Base-by-base conservation (phyloP, 2,888 invertebrate genomes). In the Amiota communis region DNA sequence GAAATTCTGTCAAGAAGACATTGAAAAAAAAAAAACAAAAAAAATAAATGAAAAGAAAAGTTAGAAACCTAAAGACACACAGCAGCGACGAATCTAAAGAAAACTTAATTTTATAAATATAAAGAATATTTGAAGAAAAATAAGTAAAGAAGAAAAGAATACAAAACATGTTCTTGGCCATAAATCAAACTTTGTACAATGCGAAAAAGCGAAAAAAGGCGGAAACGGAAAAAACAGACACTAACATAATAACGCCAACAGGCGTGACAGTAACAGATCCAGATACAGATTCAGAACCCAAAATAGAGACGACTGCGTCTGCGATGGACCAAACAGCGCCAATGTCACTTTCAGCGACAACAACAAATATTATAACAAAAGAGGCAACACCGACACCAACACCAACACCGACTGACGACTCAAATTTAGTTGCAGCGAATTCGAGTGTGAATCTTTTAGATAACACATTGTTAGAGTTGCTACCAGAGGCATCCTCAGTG, bases 141-240 rank as follows among this genome's bases (percentile, higher is more conserved):
- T 59, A 17, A n/a, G 10, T n/a, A 59, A 9, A 59, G 15, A 57
- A 15, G 57, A 57, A 57, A 48, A 69, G 17, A 46, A 59, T 13
- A 72, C 12, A 47, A 70, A 81, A 79, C 72, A 87, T 87, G 88
- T 82, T 88, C 79, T 75, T 88, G 80, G 87, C 84, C 72, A 86
- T 88, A 79, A 87, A 88, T 82, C 87, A 87, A 81, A 87, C 76
- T 78, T 77, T 82, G 71, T 77, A 79, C 72, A 83, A 79, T 57
- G 76, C 83, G 65, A 81, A 80, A 76, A 79, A 76, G 63, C 78
- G 77, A 70, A 79, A 79, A 78, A 80, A 78, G 70, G 74, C n/a
- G n/a, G 13, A 78, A 73, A 71, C 75, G 63, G 74, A 79, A 71
- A 49, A 77, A 81, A 70, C 72, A 71, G 69, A 79, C 70, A 72